Evolutionary conservation across 2,113 vertebrate genomes (phyloP).

Genomic region (Pelobates fuscus): DNA sequence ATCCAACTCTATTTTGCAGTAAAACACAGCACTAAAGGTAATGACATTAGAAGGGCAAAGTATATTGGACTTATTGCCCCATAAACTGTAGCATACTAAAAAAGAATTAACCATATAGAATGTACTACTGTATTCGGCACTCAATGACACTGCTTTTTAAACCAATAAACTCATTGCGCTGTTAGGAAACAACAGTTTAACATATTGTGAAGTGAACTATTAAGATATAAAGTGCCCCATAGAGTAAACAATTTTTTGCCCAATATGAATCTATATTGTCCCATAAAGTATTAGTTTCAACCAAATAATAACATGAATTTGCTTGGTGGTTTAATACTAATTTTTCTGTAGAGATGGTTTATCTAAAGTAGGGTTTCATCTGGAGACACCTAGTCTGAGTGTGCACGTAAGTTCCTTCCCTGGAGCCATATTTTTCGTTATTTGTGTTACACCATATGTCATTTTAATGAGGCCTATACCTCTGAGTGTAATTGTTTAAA

Average conservation of each 20-base stretch:
- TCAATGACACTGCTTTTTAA: constrained; percentile 7
- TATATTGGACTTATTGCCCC: constrained; percentile 8
- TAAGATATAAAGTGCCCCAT: constrained; percentile 25
- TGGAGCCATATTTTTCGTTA: too few species aligned
- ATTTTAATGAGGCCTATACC: too few species aligned
- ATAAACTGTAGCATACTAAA: neutral
- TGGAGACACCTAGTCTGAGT: neutral
- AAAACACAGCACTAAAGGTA: neutral
- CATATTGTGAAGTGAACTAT: constrained; percentile 15
- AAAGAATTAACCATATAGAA: neutral
- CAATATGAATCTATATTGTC: constrained; percentile 8
- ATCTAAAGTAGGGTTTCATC: neutral
- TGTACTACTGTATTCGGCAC: neutral
- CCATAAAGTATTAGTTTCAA: constrained; percentile 21
- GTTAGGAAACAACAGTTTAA: constrained; percentile 11
- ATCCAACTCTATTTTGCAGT: neutral
- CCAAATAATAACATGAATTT: constrained; percentile 23
- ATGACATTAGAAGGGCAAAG: neutral
- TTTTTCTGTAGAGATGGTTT: neutral
- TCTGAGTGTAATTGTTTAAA: too few species aligned
- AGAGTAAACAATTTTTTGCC: neutral
- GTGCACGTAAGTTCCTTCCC: too few species aligned
- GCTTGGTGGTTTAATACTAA: neutral
- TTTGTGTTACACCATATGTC: too few species aligned
- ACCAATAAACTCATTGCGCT: constrained; percentile 27